These are phyloP conservation scores for Gymnodraco acuticeps DNA, from an alignment of 2,797 vertebrate genomes.

Conservation along the genomic window DNA sequence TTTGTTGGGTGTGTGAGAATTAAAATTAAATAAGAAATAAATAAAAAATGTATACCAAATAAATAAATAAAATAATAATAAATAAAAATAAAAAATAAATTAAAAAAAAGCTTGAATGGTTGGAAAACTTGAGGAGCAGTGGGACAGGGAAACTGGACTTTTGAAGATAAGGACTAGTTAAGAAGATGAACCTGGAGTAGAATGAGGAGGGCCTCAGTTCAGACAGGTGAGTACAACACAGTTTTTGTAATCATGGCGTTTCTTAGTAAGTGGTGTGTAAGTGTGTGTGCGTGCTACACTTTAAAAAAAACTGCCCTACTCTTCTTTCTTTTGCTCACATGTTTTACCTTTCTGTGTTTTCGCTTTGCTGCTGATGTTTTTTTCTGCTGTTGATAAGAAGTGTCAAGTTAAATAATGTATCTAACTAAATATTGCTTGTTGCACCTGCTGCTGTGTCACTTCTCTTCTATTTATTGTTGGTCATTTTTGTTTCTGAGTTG, in stretches of 20 bases:
- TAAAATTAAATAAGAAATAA: too few relatives aligned
- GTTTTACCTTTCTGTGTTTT: not conserved
- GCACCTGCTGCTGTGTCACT: not conserved
- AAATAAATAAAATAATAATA: too few relatives aligned
- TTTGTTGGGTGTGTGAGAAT: not conserved
- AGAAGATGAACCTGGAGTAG: not conserved
- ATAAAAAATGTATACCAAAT: too few relatives aligned
- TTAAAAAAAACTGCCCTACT: too few relatives aligned
- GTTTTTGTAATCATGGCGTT: not conserved
- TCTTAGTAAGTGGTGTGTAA: too few relatives aligned
- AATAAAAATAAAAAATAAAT: too few relatives aligned
- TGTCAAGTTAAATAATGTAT: not conserved
- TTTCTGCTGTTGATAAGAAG: not conserved
- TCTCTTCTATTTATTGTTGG: not conserved
- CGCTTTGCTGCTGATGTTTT: not conserved
- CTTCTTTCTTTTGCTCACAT: too few relatives aligned
- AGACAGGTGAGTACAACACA: not conserved
- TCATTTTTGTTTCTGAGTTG: not conserved
- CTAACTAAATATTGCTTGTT: not conserved
- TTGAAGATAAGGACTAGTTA: not conserved
- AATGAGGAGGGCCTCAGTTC: not conserved
- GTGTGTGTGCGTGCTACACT: too few relatives aligned
- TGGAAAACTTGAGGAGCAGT: not conserved
- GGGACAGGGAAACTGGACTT: not conserved
- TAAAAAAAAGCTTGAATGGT: too few relatives aligned